Conservation (phyloP, 1,140 invertebrate species). For the Nebria ingens region DNA sequence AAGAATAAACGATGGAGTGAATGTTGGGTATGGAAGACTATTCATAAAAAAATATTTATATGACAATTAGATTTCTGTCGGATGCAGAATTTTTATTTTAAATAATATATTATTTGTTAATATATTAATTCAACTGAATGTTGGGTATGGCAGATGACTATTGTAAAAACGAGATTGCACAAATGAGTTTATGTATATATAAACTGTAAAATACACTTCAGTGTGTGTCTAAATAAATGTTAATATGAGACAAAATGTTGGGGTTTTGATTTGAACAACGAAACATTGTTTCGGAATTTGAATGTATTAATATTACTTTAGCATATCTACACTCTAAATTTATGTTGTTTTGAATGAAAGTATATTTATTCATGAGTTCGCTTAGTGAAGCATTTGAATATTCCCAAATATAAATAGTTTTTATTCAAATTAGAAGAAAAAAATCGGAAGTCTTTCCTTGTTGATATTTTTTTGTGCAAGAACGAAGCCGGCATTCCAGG, state of each 20-base stretch:
- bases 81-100: background rate
- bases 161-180: no score
- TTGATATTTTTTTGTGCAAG: background rate
- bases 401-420: background rate
- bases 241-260: no score
- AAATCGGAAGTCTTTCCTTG: background rate
- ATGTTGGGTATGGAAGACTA: no score
- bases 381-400: background rate
- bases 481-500: background rate
- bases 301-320: no score
- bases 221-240: background rate
- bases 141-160: no score
- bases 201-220: background rate
- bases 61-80: background rate
- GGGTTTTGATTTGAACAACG: no score
- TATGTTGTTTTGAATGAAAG: background rate
- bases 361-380: background rate
- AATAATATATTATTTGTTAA: background rate
- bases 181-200: background rate
- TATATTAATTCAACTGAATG: background rate
- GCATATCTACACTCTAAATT: no score
- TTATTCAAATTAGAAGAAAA: no score
- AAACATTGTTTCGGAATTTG: no score
- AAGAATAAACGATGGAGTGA: no score
- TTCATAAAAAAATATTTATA: background rate